phyloP scores from a whole-genome alignment of 1,140 invertebrate species.

The Brachionus paranguensis region DNA sequence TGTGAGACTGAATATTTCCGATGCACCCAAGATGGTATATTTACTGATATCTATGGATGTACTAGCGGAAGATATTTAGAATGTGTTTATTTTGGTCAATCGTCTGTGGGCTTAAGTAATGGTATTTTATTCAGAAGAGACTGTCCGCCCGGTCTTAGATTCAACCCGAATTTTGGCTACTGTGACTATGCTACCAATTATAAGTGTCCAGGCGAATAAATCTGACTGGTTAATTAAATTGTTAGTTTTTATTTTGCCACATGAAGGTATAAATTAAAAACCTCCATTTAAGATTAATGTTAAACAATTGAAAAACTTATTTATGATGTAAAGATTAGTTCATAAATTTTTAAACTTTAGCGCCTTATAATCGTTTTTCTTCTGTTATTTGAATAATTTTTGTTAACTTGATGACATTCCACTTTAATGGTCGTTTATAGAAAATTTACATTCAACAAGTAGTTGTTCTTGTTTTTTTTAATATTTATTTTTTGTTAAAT shows the following conservation, averaged over 20 bases:
- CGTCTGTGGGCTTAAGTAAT: conserved; percentile 26
- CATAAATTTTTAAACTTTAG: neutral
- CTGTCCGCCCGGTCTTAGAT: conserved; percentile 30
- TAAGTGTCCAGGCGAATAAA: conserved; percentile 38
- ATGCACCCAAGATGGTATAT: conserved; percentile 28
- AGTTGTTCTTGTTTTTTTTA: neutral
- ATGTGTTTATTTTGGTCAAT: conserved; percentile 41
- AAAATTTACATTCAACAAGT: neutral
- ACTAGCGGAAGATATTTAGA: conserved; percentile 31
- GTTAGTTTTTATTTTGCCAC: neutral
- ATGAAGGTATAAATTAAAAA: neutral
- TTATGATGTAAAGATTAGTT: neutral
- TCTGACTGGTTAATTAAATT: neutral
- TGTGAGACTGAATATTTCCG: conserved; percentile 40
- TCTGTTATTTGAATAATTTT: neutral
- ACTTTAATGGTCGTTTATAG: neutral
- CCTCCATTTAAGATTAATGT: neutral
- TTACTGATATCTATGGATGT: conserved; percentile 36
- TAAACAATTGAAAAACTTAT: neutral
- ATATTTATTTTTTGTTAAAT: neutral
- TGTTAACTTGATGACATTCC: neutral
- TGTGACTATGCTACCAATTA: conserved; percentile 40
- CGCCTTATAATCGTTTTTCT: neutral
- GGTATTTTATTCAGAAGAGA: conserved; percentile 33
- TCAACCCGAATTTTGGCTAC: conserved; percentile 1